These are phyloP conservation scores for Blennius ocellaris DNA, from an alignment of 2,113 vertebrate species.

Conservation along the genomic window DNA sequence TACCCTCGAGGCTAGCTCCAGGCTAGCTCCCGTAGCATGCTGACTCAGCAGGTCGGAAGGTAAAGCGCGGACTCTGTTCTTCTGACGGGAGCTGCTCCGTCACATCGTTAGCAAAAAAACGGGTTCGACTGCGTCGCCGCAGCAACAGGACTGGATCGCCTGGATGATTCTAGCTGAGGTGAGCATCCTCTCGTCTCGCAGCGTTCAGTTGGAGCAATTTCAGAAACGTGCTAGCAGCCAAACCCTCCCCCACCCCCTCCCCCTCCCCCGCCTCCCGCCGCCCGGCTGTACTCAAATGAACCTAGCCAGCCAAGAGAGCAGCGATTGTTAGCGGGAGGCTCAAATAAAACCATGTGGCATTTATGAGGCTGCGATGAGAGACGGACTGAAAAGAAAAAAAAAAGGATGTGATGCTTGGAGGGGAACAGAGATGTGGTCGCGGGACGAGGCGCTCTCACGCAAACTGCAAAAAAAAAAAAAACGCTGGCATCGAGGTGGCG, in stretches of 20 bases:
- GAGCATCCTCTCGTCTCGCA: no score
- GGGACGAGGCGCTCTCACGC: slow-evolving; percentile 54
- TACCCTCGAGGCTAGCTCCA: no score
- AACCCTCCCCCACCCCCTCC: no score
- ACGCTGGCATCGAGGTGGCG: no score
- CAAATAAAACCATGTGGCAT: slow-evolving; percentile 43
- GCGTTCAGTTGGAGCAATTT: no score
- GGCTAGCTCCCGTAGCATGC: no score
- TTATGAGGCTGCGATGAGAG: slow-evolving; percentile 23
- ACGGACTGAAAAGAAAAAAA: slow-evolving; percentile 10
- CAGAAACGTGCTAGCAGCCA: no score
- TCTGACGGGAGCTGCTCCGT: not conserved
- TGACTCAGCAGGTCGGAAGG: no score
- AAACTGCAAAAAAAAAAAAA: no score
- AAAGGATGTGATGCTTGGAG: slow-evolving; percentile 15
- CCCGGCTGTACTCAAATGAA: slow-evolving; percentile 43
- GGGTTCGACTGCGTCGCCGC: not conserved
- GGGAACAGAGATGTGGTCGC: slow-evolving; percentile 28
- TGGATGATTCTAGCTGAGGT: no score
- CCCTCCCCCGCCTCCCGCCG: not conserved
- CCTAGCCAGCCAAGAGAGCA: not conserved
- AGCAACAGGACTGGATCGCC: not conserved
- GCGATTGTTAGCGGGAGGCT: slow-evolving; percentile 38
- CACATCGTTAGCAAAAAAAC: not conserved
- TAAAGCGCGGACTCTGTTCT: no score